phyloP scores from a whole-genome alignment of 1,140 invertebrate species.

The Meloidogyne floridensis region DNA sequence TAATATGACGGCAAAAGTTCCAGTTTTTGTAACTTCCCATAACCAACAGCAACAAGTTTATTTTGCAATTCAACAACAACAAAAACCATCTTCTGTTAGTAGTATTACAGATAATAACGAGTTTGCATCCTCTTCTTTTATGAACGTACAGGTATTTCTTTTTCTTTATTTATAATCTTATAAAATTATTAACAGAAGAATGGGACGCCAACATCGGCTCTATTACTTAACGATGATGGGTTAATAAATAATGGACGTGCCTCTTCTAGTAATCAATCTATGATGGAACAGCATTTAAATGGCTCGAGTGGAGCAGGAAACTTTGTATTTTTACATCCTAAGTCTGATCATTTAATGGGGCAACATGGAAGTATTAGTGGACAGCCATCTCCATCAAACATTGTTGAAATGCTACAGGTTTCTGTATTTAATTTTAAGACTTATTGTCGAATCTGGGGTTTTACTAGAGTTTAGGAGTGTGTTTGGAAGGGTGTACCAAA shows the following conservation, averaged over 20 bases:
- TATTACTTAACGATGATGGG: not conserved
- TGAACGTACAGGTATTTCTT: not conserved
- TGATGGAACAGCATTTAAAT: not conserved
- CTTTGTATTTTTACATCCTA: not conserved
- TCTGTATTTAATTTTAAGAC: not conserved
- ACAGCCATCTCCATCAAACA: not conserved
- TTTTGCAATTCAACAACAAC: constrained; percentile 1
- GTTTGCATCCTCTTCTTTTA: not conserved
- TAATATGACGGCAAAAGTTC: not conserved
- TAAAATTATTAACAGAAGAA: not conserved
- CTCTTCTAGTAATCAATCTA: not conserved
- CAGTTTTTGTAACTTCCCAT: not conserved
- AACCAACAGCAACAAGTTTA: constrained; percentile 5
- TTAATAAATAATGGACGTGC: not conserved
- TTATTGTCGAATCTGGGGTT: too few species aligned
- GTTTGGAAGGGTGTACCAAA: too few species aligned
- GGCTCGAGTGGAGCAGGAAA: not conserved
- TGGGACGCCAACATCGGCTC: not conserved
- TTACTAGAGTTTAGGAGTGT: too few species aligned
- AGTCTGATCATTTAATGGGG: not conserved
- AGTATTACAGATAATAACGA: not conserved
- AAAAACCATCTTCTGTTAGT: not conserved
- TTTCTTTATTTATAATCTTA: not conserved
- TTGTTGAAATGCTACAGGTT: not conserved
- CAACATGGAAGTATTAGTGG: not conserved